Conservation (phyloP, 1,140 invertebrate species). For the Pseudoatta argentina region DNA sequence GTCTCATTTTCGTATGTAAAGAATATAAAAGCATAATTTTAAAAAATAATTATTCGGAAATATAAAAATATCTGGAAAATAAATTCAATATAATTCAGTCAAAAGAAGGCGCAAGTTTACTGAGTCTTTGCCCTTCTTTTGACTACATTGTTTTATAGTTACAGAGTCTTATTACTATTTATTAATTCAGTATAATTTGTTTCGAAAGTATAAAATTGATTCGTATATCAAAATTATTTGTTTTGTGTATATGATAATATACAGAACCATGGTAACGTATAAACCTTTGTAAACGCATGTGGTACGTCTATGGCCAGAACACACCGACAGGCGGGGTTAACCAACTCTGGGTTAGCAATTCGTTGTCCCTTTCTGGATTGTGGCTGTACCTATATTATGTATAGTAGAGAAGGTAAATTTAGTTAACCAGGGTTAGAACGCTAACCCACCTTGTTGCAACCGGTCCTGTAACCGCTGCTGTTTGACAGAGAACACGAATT, state of each 20-base stretch:
- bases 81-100: not conserved
- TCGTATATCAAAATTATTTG: constrained; percentile 38
- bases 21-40: not conserved
- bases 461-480: constrained; percentile 41
- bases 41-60: not conserved
- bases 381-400: constrained; percentile 54
- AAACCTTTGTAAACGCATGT: constrained; percentile 55
- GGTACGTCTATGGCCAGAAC: constrained; percentile 45
- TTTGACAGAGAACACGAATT: constrained; percentile 62
- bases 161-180: too few species aligned
- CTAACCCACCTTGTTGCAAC: constrained; percentile 61
- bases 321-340: constrained; percentile 51
- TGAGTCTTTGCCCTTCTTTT: too few species aligned
- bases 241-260: constrained; percentile 32
- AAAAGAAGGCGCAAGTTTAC: too few species aligned
- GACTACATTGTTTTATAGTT: too few species aligned
- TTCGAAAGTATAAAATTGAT: constrained; percentile 20
- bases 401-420: constrained; percentile 60
- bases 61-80: not conserved
- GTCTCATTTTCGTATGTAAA: not conserved
- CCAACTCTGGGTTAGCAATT: constrained; percentile 57
- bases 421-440: constrained; percentile 59
- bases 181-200: not conserved
- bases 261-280: constrained; percentile 51
- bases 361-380: constrained; percentile 60